Base-by-base conservation (phyloP, 2,113 vertebrate species). In the Muscicapa adusta region DNA sequence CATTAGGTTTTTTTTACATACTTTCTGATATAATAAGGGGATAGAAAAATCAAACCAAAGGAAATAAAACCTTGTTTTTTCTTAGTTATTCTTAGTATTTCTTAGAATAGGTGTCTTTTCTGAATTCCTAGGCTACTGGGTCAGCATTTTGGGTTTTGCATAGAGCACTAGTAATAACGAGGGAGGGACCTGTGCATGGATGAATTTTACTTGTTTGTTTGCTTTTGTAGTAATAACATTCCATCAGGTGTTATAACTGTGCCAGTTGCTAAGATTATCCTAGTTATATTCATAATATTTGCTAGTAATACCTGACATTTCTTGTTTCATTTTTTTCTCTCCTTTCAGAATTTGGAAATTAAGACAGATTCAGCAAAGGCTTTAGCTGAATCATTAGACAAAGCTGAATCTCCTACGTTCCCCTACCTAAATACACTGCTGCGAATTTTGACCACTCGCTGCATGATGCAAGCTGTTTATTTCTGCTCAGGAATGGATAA, bases 381-480 rank as follows among this genome's bases (percentile, higher is more conserved):
- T 22, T 96, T 99, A 92, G 99, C 99, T 8, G 99, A 99, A 81
- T 99, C 99, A 20, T 97, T 99, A 42, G 99, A 99, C 87, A 95
- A 60, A 78, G 99, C 99, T 7, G 98, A 98, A 62, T 97, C 98
- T 73, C 96, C 98, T 11, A 63, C 92, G 6, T 99, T 99, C 73
- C 98, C 98, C 0, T 99, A 99, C 92, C 98, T 99, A 43, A 99
- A 99, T 91, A 99, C 98, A 1, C 96, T 99, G 14, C 89, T 99
- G 93, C 98, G 99, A 80, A 99, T 99, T 97, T 94, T 99, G 92
- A 94, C 99, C 78, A 99, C 99, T 45, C 99, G 99, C 83, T 99
- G 99, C 97, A 99, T 99, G 99, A 99, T 99, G 99, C 99, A 99
- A 95, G 99, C 99, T 3, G 98, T 99, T 57, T 99, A 99, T 96